Percentiles rank a stretch among this genome's conserved stretches.
phyloP scores from a whole-genome alignment of 1,140 invertebrate species.

The Semibalanus balanoides region DNA sequence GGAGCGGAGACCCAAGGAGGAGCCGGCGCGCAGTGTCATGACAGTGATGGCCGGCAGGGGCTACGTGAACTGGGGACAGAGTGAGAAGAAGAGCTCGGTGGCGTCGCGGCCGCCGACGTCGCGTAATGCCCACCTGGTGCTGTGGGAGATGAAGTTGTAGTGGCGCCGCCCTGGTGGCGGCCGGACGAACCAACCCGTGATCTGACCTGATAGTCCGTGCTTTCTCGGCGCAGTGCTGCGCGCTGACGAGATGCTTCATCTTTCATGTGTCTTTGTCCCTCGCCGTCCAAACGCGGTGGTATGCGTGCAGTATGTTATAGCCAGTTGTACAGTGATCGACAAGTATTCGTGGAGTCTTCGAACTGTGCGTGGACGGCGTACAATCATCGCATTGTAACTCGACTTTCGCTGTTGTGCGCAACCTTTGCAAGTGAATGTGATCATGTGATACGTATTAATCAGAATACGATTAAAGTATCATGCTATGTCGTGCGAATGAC shows the following conservation, averaged over 20 bases:
- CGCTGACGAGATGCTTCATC: background rate
- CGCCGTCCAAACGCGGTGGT: too few relatives aligned
- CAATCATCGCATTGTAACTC: background rate
- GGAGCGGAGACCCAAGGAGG: slow-evolving; percentile 38
- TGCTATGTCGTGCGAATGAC: background rate
- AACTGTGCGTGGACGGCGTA: background rate
- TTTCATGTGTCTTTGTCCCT: background rate
- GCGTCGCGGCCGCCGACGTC: slow-evolving; percentile 43
- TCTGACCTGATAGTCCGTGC: background rate
- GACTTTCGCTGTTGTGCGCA: background rate
- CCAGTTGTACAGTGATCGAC: background rate
- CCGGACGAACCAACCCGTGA: background rate
- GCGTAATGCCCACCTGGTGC: slow-evolving; percentile 67
- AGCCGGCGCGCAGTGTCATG: slow-evolving; percentile 56
- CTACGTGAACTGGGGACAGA: slow-evolving; percentile 66
- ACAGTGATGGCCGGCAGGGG: slow-evolving; percentile 74
- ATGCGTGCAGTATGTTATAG: too few relatives aligned
- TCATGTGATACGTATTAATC: background rate
- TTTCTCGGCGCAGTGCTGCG: background rate
- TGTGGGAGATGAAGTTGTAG: slow-evolving; percentile 80
- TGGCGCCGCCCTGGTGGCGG: slow-evolving; percentile 7
- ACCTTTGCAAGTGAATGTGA: background rate
- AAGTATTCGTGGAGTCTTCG: background rate
- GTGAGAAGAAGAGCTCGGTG: slow-evolving; percentile 37
- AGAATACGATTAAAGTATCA: background rate